A percentile compares a stretch with the other conserved stretches of the same genome.
These are phyloP conservation scores for Eupsilia transversa DNA, from an alignment of 2,888 invertebrate genomes.

Conservation along the genomic window DNA sequence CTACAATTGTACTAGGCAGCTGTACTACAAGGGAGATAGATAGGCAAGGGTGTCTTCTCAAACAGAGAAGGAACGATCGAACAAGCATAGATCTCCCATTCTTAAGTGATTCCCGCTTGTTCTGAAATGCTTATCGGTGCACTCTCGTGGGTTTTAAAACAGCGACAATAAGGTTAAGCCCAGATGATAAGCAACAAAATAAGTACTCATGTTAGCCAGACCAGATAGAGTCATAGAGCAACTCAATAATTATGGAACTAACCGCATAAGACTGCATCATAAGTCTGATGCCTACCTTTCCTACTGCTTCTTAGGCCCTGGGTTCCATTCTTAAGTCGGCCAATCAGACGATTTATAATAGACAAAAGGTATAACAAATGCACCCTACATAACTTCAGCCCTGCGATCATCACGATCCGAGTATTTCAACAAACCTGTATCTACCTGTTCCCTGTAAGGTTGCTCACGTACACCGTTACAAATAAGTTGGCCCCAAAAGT, in stretches of 20 bases:
- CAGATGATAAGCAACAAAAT: neutral
- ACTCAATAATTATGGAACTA: neutral
- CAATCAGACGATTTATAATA: conserved; percentile 13
- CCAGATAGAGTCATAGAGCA: neutral
- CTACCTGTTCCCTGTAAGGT: conserved; percentile 54
- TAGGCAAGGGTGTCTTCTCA: neutral
- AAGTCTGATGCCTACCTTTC: neutral
- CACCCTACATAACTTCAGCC: conserved; percentile 29
- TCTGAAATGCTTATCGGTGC: neutral
- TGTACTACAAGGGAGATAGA: too few species aligned
- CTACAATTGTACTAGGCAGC: neutral
- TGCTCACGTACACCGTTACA: conserved; percentile 64
- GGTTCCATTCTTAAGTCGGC: conserved; percentile 3
- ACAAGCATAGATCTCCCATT: neutral
- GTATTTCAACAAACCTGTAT: conserved; percentile 58
- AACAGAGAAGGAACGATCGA: neutral
- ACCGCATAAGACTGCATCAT: too few species aligned
- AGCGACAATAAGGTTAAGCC: neutral
- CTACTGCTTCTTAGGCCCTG: neutral
- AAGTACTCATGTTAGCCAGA: neutral
- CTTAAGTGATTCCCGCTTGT: neutral
- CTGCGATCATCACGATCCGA: conserved; percentile 38
- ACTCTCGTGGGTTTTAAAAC: neutral
- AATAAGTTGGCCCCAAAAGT: conserved; percentile 67
- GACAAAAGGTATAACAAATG: conserved; percentile 23